phyloP scores from a whole-genome alignment of 2,113 vertebrate species.

The Aphyosemion australe region DNA sequence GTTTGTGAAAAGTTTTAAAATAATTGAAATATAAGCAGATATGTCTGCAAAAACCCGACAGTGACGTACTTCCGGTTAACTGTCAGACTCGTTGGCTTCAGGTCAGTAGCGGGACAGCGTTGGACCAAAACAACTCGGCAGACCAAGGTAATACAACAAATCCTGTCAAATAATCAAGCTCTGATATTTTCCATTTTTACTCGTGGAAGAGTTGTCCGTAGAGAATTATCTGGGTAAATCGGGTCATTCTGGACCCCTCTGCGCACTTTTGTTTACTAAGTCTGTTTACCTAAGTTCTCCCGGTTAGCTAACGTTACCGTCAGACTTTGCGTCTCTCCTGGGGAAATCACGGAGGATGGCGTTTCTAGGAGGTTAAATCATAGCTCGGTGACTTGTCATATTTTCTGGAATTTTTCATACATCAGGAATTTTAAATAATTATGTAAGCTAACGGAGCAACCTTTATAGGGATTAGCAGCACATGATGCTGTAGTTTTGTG shows the following conservation, averaged over 20 bases:
- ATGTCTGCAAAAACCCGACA: too few relatives aligned
- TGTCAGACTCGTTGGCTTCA: conserved; percentile 56
- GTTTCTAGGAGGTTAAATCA: neutral
- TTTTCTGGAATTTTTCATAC: neutral
- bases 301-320: neutral
- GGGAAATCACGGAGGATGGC: conserved; percentile 7
- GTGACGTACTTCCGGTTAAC: conserved; percentile 74
- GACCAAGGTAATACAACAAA: conserved; percentile 38
- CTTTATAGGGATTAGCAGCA: too few relatives aligned
- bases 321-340: neutral
- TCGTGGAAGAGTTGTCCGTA: neutral
- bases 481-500: neutral
- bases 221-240: neutral
- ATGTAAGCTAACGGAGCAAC: too few relatives aligned
- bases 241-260: neutral
- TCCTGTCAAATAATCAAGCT: neutral
- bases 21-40: too few relatives aligned
- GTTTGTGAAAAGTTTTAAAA: too few relatives aligned
- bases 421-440: neutral
- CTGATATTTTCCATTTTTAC: neutral
- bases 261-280: neutral
- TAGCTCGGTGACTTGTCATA: neutral
- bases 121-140: conserved; percentile 30
- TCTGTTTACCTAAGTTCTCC: conserved; percentile 14
- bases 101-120: conserved; percentile 31